Percentiles rank a stretch among this genome's conserved stretches.
phyloP scores from a whole-genome alignment of 2,113 vertebrate species.

The Rissa tridactyla region DNA sequence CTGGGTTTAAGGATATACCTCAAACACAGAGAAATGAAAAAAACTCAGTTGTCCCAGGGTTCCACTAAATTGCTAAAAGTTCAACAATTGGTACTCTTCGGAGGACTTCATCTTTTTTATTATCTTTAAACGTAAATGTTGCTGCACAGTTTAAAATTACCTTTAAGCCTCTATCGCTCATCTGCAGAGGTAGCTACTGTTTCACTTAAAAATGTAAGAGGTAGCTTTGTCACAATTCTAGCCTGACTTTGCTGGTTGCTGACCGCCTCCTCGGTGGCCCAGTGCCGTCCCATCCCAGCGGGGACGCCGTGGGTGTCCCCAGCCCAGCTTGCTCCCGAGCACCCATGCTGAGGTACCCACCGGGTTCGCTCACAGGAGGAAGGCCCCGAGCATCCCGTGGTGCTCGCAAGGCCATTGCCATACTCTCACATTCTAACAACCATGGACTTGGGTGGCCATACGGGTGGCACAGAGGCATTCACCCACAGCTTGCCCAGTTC shows the following conservation, averaged over 20 bases:
- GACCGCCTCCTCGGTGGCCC: fast-evolving
- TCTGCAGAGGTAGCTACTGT: background rate
- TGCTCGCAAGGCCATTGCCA: fast-evolving
- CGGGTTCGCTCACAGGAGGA: background rate
- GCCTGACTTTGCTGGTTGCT: background rate
- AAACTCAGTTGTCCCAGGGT: background rate
- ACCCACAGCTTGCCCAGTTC: no score
- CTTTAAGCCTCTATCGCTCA: background rate
- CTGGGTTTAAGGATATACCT: background rate
- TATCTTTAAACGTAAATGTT: background rate
- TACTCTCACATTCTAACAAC: fast-evolving
- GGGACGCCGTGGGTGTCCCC: fast-evolving
- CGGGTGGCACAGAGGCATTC: background rate
- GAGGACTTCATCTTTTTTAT: background rate
- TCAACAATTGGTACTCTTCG: background rate
- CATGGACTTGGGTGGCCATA: fast-evolving
- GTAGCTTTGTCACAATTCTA: background rate
- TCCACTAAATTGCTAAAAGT: background rate
- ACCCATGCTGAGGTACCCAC: fast-evolving
- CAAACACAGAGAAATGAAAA: background rate
- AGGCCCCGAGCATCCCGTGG: fast-evolving
- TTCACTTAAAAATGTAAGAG: fast-evolving
- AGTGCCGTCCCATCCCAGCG: fast-evolving
- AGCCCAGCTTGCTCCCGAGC: fast-evolving
- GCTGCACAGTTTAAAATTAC: background rate